Conservation (phyloP, 2,888 invertebrate genomes). For the Mesorhabditis sp. region DNA sequence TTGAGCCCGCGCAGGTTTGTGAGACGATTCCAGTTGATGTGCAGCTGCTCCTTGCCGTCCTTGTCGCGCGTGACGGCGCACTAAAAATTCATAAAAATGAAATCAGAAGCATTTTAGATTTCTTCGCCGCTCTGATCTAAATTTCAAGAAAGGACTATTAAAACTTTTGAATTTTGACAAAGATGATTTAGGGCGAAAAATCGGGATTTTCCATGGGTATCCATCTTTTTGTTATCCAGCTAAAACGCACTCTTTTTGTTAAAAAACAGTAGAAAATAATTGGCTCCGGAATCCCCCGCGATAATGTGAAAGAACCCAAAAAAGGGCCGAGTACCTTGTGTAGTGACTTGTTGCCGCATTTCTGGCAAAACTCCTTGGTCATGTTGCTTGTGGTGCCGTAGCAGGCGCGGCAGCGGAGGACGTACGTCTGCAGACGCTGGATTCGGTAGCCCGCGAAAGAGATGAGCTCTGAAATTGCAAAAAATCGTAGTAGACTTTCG, state of each 20-base stretch:
- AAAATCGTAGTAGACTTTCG: background rate
- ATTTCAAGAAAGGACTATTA: too few species aligned
- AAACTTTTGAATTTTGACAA: too few species aligned
- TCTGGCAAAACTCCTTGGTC: conserved; percentile 87
- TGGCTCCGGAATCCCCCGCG: too few species aligned
- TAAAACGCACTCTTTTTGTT: too few species aligned
- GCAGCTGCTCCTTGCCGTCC: conserved; percentile 75
- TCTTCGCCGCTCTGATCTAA: too few species aligned
- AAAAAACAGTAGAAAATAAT: too few species aligned
- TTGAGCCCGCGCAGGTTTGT: conserved; percentile 35
- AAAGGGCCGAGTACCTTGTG: conserved; percentile 70
- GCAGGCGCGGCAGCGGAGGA: conserved; percentile 68
- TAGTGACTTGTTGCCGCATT: conserved; percentile 89
- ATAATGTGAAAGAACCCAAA: too few species aligned
- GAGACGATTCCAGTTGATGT: conserved; percentile 65
- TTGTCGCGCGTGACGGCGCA: conserved; percentile 64
- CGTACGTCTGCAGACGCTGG: conserved; percentile 82
- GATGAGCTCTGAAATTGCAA: background rate
- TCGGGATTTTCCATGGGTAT: too few species aligned
- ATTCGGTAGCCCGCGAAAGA: conserved; percentile 68
- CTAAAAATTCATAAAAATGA: conserved; percentile 15
- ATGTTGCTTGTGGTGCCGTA: conserved; percentile 77
- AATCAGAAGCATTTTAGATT: background rate
- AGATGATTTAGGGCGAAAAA: too few species aligned
- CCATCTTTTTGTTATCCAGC: too few species aligned